Percentiles rank a stretch among this genome's conserved stretches.
Evolutionary conservation across 1,140 invertebrate species (phyloP).

Genomic region (Anoplolepis gracilipes): DNA sequence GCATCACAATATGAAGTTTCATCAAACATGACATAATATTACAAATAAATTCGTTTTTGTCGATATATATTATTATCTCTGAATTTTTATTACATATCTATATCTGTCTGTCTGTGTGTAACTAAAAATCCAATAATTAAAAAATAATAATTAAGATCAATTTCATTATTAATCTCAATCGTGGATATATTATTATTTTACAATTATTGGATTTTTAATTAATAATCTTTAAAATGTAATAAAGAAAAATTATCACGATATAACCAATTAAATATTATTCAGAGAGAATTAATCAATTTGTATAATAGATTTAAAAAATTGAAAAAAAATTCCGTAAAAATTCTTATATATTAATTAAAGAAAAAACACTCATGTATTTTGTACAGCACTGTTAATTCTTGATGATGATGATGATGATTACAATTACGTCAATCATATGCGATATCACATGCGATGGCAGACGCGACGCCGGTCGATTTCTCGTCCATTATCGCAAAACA

Average conservation of each 20-base stretch:
- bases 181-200: not conserved
- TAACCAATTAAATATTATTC: not conserved
- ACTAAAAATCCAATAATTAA: conserved; percentile 1
- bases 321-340: not conserved
- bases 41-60: not conserved
- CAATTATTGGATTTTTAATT: not conserved
- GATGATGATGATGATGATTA: conserved; percentile 12
- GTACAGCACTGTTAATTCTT: not conserved
- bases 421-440: conserved; percentile 10
- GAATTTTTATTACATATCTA: too few species aligned
- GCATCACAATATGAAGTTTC: not conserved
- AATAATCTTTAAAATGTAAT: not conserved
- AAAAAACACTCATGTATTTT: not conserved
- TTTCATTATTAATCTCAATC: not conserved
- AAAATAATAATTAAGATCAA: not conserved
- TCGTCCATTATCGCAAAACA: conserved; percentile 46
- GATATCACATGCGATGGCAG: not conserved
- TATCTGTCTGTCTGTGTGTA: too few species aligned
- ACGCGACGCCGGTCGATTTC: conserved; percentile 25
- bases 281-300: not conserved
- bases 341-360: not conserved
- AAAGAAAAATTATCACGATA: not conserved
- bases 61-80: not conserved
- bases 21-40: not conserved
- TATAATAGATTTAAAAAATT: not conserved